Base-by-base conservation (phyloP, 2,888 invertebrate species). In the Pandemis heparana region DNA sequence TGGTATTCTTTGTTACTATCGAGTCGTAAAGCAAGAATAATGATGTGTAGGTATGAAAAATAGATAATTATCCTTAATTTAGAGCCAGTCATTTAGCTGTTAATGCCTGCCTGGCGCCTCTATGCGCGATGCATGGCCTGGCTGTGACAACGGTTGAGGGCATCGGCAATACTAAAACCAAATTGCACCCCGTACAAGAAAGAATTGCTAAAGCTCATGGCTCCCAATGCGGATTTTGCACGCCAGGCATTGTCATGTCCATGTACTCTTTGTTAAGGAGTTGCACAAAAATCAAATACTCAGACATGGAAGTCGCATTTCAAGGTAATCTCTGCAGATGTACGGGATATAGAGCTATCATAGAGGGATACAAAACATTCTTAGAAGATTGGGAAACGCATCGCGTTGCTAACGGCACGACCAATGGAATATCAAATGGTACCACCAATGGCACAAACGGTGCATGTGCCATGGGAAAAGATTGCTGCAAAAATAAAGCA, bases 191-290 rank as follows among this genome's bases (percentile, higher is more conserved):
- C n/a, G 96, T 97, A 1, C 97, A 97, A 89, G 97, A 97, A 86
- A 89, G 97, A 79, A 96, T 98, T 65, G 97, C 97, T 0, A 96
- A 97, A 91, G 95, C 97, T 0, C 97, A 98, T 81, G 98, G 98
- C 0, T 97, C 98, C 0, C 98, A 98, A 89, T 98, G 98, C 85
- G 98, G 98, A 2, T 98, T 97, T 87, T 98, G 98, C 81, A 98
- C 98, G 0, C 98, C 98, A 1, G 98, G 98, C 14, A 97, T 98
- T 77, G 97, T 98, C 0, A 98, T 98, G 98, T 98, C 98, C 0
- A 97, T 98, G 97, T 98, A 98, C 83, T 95, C 97, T 0, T 91
- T 98, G 59, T 91, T 98, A 0, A 91, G 98, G 82, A 96, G 95
- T 76, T 84, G 83, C 71, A 85, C 80, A 70, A 85, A 85, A 75